Percentiles rank a stretch among this genome's conserved stretches.
Evolutionary conservation across 2,113 vertebrate species (phyloP).

Genomic region (Cyanistes caeruleus): DNA sequence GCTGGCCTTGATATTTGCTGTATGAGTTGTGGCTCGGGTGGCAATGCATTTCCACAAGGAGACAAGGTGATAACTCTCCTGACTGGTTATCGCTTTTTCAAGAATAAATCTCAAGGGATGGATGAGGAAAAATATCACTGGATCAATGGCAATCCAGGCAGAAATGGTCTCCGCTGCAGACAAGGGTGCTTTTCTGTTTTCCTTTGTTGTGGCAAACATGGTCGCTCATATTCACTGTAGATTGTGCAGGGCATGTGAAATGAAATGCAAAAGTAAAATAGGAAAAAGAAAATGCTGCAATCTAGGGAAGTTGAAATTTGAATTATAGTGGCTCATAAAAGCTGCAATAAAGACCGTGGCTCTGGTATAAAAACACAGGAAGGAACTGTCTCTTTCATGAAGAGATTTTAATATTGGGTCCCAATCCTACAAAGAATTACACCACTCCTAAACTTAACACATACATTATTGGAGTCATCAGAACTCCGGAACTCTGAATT

Average conservation of each 20-base stretch:
- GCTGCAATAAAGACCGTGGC: background rate
- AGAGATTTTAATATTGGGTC: slow-evolving; percentile 21
- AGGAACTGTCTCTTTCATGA: slow-evolving; percentile 7
- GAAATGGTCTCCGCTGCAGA: background rate
- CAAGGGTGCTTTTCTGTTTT: background rate
- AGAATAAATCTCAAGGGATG: slow-evolving; percentile 29
- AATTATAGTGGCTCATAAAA: slow-evolving; percentile 46
- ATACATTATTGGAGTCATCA: background rate
- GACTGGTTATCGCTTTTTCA: background rate
- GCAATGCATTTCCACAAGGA: slow-evolving; percentile 40
- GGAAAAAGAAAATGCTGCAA: background rate
- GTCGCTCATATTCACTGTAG: background rate
- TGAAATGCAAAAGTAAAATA: slow-evolving; percentile 25
- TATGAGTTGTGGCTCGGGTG: slow-evolving; percentile 5
- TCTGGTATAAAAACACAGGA: slow-evolving; percentile 41
- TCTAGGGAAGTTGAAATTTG: background rate
- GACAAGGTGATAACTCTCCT: slow-evolving; percentile 27
- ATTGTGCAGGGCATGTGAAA: background rate
- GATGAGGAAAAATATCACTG: background rate
- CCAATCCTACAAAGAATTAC: slow-evolving; percentile 25
- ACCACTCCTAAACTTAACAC: background rate
- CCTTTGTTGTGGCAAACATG: background rate
- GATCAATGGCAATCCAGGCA: slow-evolving; percentile 7
- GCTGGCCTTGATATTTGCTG: background rate
- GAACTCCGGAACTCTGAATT: background rate